Conservation (phyloP, 2,888 invertebrate genomes). For the Tetropium fuscum region DNA sequence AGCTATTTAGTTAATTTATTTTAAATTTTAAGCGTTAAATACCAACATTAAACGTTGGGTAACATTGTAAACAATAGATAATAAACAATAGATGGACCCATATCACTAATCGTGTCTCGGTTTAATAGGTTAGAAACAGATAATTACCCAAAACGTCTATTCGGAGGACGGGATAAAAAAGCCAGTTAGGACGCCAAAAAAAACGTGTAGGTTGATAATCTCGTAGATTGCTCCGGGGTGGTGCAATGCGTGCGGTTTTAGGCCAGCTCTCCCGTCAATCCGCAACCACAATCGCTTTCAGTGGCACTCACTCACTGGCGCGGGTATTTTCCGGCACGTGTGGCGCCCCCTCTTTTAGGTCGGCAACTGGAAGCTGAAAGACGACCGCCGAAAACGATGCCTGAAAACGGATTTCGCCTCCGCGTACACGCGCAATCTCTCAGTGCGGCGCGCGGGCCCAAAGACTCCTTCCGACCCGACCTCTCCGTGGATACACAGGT, state of each 20-base stretch:
- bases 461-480: slow-evolving; percentile 4
- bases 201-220: slow-evolving; percentile 9
- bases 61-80: too few species aligned
- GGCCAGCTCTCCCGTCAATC: slow-evolving; percentile 7
- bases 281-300: slow-evolving; percentile 19
- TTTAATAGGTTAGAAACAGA: slow-evolving; percentile 9
- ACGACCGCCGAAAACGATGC: slow-evolving; percentile 20
- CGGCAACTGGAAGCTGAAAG: slow-evolving; percentile 25
- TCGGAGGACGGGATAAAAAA: not conserved
- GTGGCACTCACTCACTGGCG: slow-evolving; percentile 17
- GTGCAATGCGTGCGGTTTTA: slow-evolving; percentile 1
- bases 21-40: too few species aligned
- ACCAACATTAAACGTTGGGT: too few species aligned
- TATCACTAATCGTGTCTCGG: slow-evolving; percentile 2
- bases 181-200: not conserved
- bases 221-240: not conserved
- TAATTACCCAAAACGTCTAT: slow-evolving; percentile 15
- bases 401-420: slow-evolving; percentile 19
- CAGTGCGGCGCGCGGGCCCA: slow-evolving; percentile 18
- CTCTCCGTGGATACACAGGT: not conserved
- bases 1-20: too few species aligned
- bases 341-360: slow-evolving; percentile 19
- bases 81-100: too few species aligned
- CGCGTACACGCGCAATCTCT: slow-evolving; percentile 23
- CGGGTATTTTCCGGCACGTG: slow-evolving; percentile 20